These are phyloP conservation scores for Apodemia duryi DNA, from an alignment of 2,888 invertebrate species.

Conservation along the genomic window DNA sequence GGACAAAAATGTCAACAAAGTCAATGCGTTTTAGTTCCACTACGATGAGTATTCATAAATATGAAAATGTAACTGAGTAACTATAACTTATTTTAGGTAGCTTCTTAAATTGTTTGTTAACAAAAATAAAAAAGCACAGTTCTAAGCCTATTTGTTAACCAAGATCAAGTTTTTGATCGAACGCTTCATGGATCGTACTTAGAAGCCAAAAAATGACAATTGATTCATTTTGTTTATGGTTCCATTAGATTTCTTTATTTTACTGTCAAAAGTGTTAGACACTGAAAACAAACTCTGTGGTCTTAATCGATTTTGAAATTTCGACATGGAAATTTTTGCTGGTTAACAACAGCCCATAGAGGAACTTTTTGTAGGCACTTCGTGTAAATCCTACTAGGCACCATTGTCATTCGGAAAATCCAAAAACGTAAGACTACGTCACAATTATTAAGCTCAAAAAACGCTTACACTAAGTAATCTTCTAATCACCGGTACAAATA, in stretches of 20 bases:
- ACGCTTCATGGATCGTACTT: not conserved
- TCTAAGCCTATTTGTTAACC: not conserved
- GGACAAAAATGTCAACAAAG: no score
- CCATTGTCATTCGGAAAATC: not conserved
- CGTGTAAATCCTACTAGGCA: constrained; percentile 1
- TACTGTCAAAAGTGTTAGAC: not conserved
- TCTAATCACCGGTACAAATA: constrained; percentile 4
- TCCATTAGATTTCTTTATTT: not conserved
- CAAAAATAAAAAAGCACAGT: not conserved
- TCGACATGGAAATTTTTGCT: not conserved
- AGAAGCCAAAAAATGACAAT: not conserved
- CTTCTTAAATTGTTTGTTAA: not conserved
- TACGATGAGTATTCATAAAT: no score
- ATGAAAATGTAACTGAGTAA: not conserved
- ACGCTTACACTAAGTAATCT: constrained; percentile 8
- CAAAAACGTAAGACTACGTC: constrained; percentile 1
- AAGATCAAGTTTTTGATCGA: not conserved
- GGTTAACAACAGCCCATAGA: not conserved
- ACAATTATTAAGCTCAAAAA: constrained; percentile 8
- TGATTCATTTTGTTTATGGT: not conserved
- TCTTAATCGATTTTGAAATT: not conserved
- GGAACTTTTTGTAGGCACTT: constrained; percentile 3
- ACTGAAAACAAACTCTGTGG: not conserved
- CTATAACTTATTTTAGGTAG: not conserved
- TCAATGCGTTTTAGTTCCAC: no score